Evolutionary conservation across 2,113 vertebrate species (phyloP).

Genomic region (Grantiella picta): DNA sequence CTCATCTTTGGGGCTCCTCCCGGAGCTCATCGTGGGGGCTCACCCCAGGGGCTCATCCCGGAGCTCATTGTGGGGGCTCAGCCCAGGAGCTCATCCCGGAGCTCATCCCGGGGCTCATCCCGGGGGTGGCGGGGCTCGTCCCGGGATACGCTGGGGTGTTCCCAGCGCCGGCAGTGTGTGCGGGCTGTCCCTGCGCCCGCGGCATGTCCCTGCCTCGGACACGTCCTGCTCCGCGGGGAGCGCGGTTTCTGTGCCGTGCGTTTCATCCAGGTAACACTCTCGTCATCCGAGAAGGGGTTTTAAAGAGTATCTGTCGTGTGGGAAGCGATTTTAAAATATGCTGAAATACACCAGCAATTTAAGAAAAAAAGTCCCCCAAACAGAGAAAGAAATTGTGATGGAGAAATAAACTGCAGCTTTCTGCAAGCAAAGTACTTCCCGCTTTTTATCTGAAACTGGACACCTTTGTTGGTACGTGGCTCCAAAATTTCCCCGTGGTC

Average conservation of each 20-base stretch:
- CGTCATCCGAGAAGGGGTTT: not conserved
- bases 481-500: not conserved
- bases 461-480: no score
- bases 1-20: no score
- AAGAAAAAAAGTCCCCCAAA: not conserved
- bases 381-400: not conserved
- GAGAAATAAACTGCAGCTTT: not conserved
- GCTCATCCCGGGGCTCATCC: no score
- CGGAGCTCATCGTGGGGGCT: no score
- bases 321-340: not conserved
- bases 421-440: not conserved
- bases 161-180: rapidly evolving
- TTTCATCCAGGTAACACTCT: not conserved
- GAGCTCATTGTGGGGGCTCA: no score
- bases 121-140: no score
- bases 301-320: rapidly evolving
- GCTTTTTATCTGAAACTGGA: rapidly evolving
- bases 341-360: not conserved
- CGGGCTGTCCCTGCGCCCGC: not conserved
- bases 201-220: rapidly evolving
- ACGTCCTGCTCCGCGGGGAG: rapidly evolving
- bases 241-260: rapidly evolving
- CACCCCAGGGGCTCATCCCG: no score
- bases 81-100: no score
- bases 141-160: no score